Base-by-base conservation (phyloP, 1,140 invertebrate genomes). In the Drosophila parabipectinata region DNA sequence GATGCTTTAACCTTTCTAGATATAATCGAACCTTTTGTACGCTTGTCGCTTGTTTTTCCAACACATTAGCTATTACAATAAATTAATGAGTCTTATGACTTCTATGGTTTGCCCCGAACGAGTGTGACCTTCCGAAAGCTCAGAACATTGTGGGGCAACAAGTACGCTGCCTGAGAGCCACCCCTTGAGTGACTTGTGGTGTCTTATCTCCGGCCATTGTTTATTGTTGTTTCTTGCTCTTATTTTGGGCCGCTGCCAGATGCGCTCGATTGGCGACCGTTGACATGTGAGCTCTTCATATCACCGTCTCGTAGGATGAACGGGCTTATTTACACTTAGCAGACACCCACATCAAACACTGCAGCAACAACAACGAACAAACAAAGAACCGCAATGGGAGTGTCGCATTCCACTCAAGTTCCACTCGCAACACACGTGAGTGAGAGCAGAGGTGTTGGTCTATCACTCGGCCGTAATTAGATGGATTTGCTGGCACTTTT, bases 231-330 rank as follows among this genome's bases (percentile, higher is more conserved):
- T 26, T 26, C 9, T 60, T 44, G 18, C 37, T 64, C 14, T 53
- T 45, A 12, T 28, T 64, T 66, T 68, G 64, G 64, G 28, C 45
- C 15, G 18, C 7, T 2, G 62, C 61, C 64, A 68, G 12, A 55
- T 59, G 66, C 58, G 64, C 39, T 69, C 61, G 55, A 76, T 55
- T 76, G 66, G 72, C 77, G 51, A 59, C 48, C 45, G 39, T 15
- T 67, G 77, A 56, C 75, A 72, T 55, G 66, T 37, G 61, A 72
- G 67, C 45, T 76, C 55, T 66, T 63, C 75, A 77, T 75, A 79
- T 63, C 59, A 53, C 59, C 59, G 39, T 3, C n/a, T 1, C 41
- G 39, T 32, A 14, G 21, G 18, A 39, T 30, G 50, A 4, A 39
- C 37, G 56, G 24, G 55, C 39, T 60, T 55, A 60, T 60, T 66